phyloP scores from a whole-genome alignment of 1,140 invertebrate genomes.

The Coenobita brevimanus region DNA sequence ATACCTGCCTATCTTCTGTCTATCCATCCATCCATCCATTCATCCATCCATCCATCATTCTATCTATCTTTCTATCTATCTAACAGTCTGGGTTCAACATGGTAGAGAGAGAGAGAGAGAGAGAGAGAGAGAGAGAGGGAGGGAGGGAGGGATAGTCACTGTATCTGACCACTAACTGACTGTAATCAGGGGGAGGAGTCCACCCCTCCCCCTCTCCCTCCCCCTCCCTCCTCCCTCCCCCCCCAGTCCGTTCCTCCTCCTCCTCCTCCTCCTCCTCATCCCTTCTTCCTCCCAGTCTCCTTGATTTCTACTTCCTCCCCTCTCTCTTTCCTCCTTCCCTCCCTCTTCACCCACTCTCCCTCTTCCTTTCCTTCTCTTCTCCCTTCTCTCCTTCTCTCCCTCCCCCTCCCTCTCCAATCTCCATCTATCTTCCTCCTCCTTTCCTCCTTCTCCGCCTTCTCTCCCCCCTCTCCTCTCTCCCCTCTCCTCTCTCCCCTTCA shows the following conservation, averaged over 20 bases:
- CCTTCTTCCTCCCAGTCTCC: not conserved
- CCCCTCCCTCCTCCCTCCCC: not conserved
- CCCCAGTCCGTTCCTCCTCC: not conserved
- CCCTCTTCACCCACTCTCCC: not conserved
- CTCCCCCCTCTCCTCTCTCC: not conserved
- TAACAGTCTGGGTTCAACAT: no score
- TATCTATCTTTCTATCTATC: no score
- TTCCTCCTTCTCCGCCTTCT: not conserved
- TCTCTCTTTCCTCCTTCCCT: not conserved
- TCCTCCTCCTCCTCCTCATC: not conserved
- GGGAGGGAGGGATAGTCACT: no score
- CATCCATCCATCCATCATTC: no score
- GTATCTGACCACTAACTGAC: no score
- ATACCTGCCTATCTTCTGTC: no score
- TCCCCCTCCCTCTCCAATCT: not conserved
- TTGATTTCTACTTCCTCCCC: not conserved
- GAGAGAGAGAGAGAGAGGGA: not conserved
- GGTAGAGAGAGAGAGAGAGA: not conserved
- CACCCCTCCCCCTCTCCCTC: not conserved
- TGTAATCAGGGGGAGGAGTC: no score
- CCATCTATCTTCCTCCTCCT: not conserved
- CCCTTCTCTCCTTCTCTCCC: not conserved
- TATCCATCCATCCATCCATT: no score
- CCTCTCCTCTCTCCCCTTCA: constrained; percentile 1
- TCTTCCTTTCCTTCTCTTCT: not conserved